Evolutionary conservation across 2,888 invertebrate genomes (phyloP).

Genomic region (Drosophila recens): DNA sequence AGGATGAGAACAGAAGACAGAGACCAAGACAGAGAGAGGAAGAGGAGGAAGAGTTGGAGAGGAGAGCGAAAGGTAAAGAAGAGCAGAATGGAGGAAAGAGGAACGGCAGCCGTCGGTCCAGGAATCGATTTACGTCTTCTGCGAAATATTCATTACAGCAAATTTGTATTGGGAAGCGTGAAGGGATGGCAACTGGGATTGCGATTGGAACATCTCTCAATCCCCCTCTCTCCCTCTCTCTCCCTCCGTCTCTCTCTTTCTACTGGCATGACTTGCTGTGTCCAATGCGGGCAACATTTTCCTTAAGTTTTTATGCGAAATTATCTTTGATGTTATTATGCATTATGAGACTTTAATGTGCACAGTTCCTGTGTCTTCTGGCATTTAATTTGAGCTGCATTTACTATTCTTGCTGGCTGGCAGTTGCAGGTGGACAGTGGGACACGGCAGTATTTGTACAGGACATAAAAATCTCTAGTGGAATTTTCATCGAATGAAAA

Average conservation of each 20-base stretch:
- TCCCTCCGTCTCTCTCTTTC: not conserved
- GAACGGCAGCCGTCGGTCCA: conserved; percentile 47
- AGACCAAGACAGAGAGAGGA: not conserved
- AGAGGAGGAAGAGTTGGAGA: too few relatives aligned
- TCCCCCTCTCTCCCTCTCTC: not conserved
- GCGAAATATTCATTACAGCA: conserved; percentile 76
- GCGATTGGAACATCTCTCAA: conserved; percentile 14
- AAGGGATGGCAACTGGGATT: conserved; percentile 31
- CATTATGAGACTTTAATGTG: conserved; percentile 74
- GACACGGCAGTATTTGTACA: conserved; percentile 27
- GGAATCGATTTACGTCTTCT: conserved; percentile 74
- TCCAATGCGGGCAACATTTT: conserved; percentile 60
- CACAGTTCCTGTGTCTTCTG: conserved; percentile 68
- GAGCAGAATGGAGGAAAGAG: not conserved
- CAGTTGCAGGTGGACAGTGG: not conserved
- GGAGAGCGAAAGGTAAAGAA: not conserved
- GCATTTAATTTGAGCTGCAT: conserved; percentile 51
- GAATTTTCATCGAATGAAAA: conserved; percentile 44
- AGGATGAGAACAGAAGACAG: conserved; percentile 12
- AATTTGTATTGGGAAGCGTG: conserved; percentile 58
- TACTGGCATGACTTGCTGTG: conserved; percentile 51
- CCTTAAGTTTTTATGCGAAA: conserved; percentile 60
- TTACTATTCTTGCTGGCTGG: not conserved
- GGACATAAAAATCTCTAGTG: conserved; percentile 33
- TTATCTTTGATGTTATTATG: conserved; percentile 74